Percentiles rank a stretch among this genome's conserved stretches.
Evolutionary conservation across 2,888 invertebrate genomes (phyloP).

Genomic region (Apeira syringaria): DNA sequence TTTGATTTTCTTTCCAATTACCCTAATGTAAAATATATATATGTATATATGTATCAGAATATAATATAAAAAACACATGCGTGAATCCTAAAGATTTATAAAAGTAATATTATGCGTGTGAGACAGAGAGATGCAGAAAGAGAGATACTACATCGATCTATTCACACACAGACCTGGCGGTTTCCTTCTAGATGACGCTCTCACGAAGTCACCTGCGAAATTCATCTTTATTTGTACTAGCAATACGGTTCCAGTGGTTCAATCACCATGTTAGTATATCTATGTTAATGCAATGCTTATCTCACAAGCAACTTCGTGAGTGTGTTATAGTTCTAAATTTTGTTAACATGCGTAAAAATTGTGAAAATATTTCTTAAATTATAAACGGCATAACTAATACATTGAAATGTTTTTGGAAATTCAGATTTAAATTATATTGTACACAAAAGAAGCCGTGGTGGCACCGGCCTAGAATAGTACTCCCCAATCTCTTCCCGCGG

Average conservation of each 20-base stretch:
- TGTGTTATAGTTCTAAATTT: slow-evolving; percentile 54
- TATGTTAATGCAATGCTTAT: slow-evolving; percentile 57
- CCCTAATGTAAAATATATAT: slow-evolving; percentile 21
- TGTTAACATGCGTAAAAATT: slow-evolving; percentile 54
- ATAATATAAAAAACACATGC: slow-evolving; percentile 26
- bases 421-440: too few species aligned
- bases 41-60: slow-evolving; percentile 21
- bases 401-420: too few species aligned
- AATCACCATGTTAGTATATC: slow-evolving; percentile 33
- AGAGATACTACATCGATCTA: slow-evolving; percentile 80
- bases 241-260: slow-evolving; percentile 44
- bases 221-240: slow-evolving; percentile 57
- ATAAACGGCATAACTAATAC: too few species aligned
- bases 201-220: slow-evolving; percentile 83
- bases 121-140: slow-evolving; percentile 75
- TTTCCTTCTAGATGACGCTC: slow-evolving; percentile 70
- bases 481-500: too few species aligned
- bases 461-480: too few species aligned
- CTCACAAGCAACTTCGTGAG: slow-evolving; percentile 78
- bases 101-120: slow-evolving; percentile 60
- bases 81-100: slow-evolving; percentile 12
- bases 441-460: too few species aligned
- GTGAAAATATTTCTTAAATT: too few species aligned
- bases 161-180: slow-evolving; percentile 77
- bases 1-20: not conserved